Conservation (phyloP, 2,797 vertebrate species). For the Sciurus vulgaris region DNA sequence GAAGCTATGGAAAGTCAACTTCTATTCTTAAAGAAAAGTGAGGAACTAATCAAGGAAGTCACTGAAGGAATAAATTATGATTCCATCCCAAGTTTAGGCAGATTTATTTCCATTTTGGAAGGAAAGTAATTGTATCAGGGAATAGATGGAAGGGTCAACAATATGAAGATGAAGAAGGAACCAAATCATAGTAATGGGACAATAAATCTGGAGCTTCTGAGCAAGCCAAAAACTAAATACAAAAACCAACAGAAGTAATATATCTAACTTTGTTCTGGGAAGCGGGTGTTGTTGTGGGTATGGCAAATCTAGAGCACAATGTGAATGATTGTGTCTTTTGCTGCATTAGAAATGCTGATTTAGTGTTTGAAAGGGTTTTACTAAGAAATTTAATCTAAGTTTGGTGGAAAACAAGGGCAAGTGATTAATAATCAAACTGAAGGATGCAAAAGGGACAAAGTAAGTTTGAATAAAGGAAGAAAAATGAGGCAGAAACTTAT, state of each 20-base stretch:
- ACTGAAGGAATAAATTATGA: conserved; percentile 67
- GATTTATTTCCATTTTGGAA: conserved; percentile 76
- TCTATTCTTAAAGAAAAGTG: conserved; percentile 54
- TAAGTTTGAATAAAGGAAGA: conserved; percentile 73
- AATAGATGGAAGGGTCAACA: conserved; percentile 70
- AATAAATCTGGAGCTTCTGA: conserved; percentile 67
- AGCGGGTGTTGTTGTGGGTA: conserved; percentile 22
- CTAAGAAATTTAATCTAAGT: conserved; percentile 78
- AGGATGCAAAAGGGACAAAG: conserved; percentile 55
- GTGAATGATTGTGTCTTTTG: conserved; percentile 52
- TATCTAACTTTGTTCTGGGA: conserved; percentile 38
- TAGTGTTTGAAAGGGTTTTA: conserved; percentile 74
- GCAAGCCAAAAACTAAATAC: conserved; percentile 44
- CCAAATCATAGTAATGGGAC: conserved; percentile 65
- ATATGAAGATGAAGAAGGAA: conserved; percentile 66
- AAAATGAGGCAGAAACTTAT: conserved; percentile 74
- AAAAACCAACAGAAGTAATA: conserved; percentile 63
- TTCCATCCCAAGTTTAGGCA: conserved; percentile 64
- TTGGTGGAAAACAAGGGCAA: conserved; percentile 72
- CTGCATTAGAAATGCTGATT: conserved; percentile 68
- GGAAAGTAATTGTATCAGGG: conserved; percentile 71
- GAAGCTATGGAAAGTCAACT: not conserved
- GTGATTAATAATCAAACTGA: conserved; percentile 78
- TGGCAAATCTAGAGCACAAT: not conserved
- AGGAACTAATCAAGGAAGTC: conserved; percentile 59